These are phyloP conservation scores for Helicoverpa armigera DNA, from an alignment of 1,140 invertebrate species.

Conservation along the genomic window DNA sequence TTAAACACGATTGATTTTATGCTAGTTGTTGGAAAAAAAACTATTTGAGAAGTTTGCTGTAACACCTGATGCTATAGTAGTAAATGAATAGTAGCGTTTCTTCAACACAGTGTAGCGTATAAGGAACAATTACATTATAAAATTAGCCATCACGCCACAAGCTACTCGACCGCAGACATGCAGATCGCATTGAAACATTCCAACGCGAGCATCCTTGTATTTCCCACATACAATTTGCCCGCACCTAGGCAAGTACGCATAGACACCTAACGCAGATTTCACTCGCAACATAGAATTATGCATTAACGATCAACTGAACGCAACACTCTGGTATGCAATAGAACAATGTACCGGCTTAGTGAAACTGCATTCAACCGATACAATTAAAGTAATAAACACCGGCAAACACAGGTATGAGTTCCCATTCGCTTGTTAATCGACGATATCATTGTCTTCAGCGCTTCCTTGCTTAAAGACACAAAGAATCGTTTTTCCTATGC, in stretches of 20 bases:
- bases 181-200: constrained; percentile 70
- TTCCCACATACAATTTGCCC: constrained; percentile 67
- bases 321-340: constrained; percentile 62
- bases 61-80: not conserved
- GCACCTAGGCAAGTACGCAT: constrained; percentile 48
- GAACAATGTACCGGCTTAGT: constrained; percentile 72
- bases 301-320: constrained; percentile 68
- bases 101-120: not conserved
- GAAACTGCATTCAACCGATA: constrained; percentile 78
- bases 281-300: constrained; percentile 72
- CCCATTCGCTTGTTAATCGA: constrained; percentile 74
- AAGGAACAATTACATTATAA: constrained; percentile 48
- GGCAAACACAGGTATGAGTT: constrained; percentile 72
- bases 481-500: constrained; percentile 46
- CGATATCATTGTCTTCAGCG: constrained; percentile 76
- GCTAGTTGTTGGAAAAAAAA: constrained; percentile 8
- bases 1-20: constrained; percentile 66
- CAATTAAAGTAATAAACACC: constrained; percentile 79
- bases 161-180: constrained; percentile 58
- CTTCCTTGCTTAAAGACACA: constrained; percentile 46
- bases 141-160: constrained; percentile 62
- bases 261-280: constrained; percentile 69
- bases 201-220: constrained; percentile 62
- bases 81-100: not conserved
- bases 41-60: too few relatives aligned